phyloP scores from a whole-genome alignment of 37 sponge, comb jelly and placozoan genomes.

The Oscarella lobularis region DNA sequence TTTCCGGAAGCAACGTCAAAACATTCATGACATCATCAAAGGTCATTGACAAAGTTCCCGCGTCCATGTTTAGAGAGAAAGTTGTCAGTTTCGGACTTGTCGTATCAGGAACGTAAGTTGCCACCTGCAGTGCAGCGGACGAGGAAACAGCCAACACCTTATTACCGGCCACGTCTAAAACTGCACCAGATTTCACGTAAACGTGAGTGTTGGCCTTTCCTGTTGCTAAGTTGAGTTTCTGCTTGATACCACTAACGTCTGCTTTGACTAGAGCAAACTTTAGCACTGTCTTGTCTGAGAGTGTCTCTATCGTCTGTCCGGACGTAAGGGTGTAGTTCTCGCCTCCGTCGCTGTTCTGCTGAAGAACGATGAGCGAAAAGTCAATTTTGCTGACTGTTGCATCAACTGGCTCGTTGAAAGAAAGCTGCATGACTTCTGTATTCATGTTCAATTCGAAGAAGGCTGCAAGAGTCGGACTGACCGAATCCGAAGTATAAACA shows the following conservation, averaged over 20 bases:
- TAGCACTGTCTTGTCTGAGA: background rate
- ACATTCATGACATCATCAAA: constrained; percentile 72
- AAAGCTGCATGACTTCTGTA: constrained; percentile 28
- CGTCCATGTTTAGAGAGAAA: constrained; percentile 54
- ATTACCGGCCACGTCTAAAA: constrained; percentile 61
- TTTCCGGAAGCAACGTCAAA: constrained; percentile 18
- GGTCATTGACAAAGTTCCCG: constrained; percentile 35
- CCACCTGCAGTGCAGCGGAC: constrained; percentile 18
- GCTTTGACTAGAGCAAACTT: background rate
- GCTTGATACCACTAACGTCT: constrained; percentile 48
- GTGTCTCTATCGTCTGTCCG: background rate
- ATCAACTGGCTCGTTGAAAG: constrained; percentile 71
- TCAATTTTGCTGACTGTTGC: constrained; percentile 23
- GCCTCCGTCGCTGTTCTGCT: constrained; percentile 4
- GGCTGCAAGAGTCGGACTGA: constrained; percentile 25
- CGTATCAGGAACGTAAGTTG: constrained; percentile 22
- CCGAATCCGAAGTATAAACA: constrained; percentile 21
- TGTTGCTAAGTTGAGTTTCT: constrained; percentile 49
- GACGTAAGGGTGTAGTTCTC: background rate
- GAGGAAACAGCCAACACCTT: constrained; percentile 7
- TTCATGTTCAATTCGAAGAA: constrained; percentile 48
- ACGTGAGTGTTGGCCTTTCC: constrained; percentile 33
- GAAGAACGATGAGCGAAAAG: constrained; percentile 49
- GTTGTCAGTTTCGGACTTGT: constrained; percentile 35
- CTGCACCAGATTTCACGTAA: constrained; percentile 8